Base-by-base conservation (phyloP, 2,888 invertebrate species). In the Amblyjoppa proteus region DNA sequence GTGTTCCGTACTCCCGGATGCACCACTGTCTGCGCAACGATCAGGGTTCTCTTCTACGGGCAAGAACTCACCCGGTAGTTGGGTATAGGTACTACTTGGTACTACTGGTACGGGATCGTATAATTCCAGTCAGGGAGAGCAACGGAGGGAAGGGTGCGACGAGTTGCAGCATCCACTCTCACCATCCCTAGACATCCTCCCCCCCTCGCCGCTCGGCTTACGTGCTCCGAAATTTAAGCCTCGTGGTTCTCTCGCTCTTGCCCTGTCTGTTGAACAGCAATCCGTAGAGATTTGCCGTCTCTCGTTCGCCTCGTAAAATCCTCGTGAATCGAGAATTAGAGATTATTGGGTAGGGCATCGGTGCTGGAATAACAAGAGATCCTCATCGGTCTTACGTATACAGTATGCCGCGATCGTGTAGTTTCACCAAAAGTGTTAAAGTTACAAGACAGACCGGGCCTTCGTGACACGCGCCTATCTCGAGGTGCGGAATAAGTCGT, bases 1-100 rank as follows among this genome's bases (percentile, higher is more conserved):
- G 81, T 70, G 49, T 74, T 77, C 61, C 28, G 87, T 89, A 89
- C 90, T 90, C 89, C 89, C 88, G 90, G 89, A 91, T 91, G 91
- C 91, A 91, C 87, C 83, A 53, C 85, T 87, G 88, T 89, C 89
- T 88, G 89, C 89, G 53, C 70, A 71, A 68, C 38, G 75, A 70
- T 82, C 75, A 68, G 80, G 58, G 80, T 80, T 45, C 80, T 53
- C 16, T n/a, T 34, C 64, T 7, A 34, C 71, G n/a, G 20, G 25
- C 61, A 74, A 85, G 83, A 85, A 77, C 69, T 34, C 58, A 51
- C 64, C 69, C 28, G 73, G 68, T 49, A 82, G 51, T 38, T 31
- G 49, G 11, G 64, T 83, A 74, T 51, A 75, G 58, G 51, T 53
- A 64, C 34, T 38, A 41, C 68, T 71, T 61, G 25, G 68, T 75